Percentiles rank a stretch among this genome's conserved stretches.
Evolutionary conservation across 1,140 invertebrate species (phyloP).

Genomic region (Caenorhabditis tropicalis): DNA sequence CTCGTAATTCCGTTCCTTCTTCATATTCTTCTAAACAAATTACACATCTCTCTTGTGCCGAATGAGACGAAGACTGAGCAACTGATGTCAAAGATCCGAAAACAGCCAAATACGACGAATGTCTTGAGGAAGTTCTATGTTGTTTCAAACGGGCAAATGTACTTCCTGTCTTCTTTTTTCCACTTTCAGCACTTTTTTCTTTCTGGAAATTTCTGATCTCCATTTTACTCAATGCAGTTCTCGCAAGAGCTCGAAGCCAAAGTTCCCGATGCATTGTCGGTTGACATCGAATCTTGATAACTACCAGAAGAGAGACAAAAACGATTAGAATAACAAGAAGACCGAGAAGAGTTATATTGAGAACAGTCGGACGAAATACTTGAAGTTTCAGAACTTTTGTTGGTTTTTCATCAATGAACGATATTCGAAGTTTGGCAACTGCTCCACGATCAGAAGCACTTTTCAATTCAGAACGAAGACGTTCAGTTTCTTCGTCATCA

Average conservation of each 20-base stretch:
- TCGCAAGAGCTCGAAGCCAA: conserved; percentile 50
- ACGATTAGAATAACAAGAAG: conserved; percentile 42
- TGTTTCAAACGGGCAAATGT: conserved; percentile 44
- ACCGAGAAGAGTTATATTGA: conserved; percentile 49
- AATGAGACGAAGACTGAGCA: conserved; percentile 43
- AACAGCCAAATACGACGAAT: conserved; percentile 30
- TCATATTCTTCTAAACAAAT: conserved; percentile 57
- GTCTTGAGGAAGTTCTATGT: not conserved
- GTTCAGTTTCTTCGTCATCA: conserved; percentile 48
- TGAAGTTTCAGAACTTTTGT: conserved; percentile 53
- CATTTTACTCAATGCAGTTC: conserved; percentile 53
- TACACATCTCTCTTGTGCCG: conserved; percentile 49
- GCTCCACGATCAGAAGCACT: conserved; percentile 15
- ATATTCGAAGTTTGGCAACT: conserved; percentile 13
- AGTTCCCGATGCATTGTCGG: conserved; percentile 53
- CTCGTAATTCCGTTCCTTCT: conserved; percentile 63
- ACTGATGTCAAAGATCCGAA: conserved; percentile 52
- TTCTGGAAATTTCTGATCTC: conserved; percentile 55
- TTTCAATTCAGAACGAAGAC: conserved; percentile 1
- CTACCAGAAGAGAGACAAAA: conserved; percentile 51
- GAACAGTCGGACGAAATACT: conserved; percentile 56
- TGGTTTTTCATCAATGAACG: conserved; percentile 33
- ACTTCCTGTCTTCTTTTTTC: conserved; percentile 7
- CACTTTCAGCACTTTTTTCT: not conserved
- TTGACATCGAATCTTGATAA: conserved; percentile 54